A percentile compares a stretch with the other conserved stretches of the same genome.
phyloP scores from a whole-genome alignment of 2,113 vertebrate genomes.

The Aphelocoma coerulescens region DNA sequence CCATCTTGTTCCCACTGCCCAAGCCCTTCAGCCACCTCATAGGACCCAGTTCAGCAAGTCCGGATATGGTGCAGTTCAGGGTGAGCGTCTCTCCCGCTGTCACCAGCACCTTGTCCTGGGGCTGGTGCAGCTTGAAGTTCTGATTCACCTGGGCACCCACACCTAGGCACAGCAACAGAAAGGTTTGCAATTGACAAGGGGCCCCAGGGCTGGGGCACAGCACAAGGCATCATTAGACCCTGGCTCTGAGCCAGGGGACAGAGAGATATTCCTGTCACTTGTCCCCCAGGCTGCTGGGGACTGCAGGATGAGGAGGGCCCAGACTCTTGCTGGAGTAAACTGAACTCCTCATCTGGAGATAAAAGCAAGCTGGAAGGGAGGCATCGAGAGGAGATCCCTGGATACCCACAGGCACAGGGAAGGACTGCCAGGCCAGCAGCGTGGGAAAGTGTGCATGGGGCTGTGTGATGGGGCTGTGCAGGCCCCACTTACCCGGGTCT shows the following conservation, averaged over 20 bases:
- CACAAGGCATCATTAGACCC: fast-evolving
- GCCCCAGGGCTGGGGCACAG: fast-evolving
- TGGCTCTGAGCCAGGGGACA: fast-evolving
- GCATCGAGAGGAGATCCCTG: neutral
- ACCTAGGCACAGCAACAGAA: neutral
- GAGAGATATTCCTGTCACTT: neutral
- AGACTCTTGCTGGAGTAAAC: neutral
- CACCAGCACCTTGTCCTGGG: fast-evolving
- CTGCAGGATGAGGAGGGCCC: fast-evolving
- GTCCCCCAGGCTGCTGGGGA: fast-evolving
- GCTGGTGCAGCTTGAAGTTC: fast-evolving
- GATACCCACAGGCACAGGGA: fast-evolving
- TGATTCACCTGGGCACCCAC: fast-evolving
- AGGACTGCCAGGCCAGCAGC: neutral
- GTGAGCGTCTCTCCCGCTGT: fast-evolving
- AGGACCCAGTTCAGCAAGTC: fast-evolving
- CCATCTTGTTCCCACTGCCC: fast-evolving
- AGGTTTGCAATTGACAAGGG: neutral
- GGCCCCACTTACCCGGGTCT: neutral
- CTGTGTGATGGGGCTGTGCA: neutral
- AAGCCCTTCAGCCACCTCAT: conserved; percentile 24
- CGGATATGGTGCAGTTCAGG: neutral
- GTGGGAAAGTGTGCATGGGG: fast-evolving
- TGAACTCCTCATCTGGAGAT: neutral
- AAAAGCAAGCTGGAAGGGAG: neutral